Evolutionary conservation across 2,888 invertebrate genomes (phyloP), one percentile per base, ranked within the genome.

Genomic region (Callyntrura sp.): DNA sequence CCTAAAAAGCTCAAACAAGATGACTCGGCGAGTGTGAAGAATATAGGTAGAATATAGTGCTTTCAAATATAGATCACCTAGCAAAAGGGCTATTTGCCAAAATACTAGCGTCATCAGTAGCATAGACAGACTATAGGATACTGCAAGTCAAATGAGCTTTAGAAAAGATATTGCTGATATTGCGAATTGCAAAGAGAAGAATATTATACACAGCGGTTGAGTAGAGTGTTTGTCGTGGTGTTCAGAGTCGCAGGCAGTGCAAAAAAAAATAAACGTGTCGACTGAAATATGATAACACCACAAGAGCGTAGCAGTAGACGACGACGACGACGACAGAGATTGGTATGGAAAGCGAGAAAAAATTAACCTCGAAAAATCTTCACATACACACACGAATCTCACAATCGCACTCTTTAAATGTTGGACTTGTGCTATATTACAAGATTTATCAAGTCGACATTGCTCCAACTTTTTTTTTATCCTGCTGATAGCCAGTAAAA

Each of bases 71-170:
- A 43, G 84, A 84, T 23, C 84, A 84, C 81, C 60, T 70, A 84
- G 70, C 23, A 60, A 45, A 17, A 78, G 86, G 68, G 86, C 86
- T 55, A 79, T 68, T 86, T 86, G 86, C 86, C 86, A n/a, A 87
- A 86, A 78, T 51, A 25, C n/a, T 14, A 76, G 25, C 14, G 20
- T 5, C 8, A 25, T 23, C 62, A 70, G 23, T 12, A n/a, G n/a
- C 14, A 20, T n/a, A 68, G 28, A 12, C 5, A 8, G 23, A 20
- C 23, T 45, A 35, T 11, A 57, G 60, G 60, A 43, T 17, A 43
- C n/a, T n/a, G n/a, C n/a, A n/a, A n/a, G n/a, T n/a, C n/a, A 60
- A 60, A 85, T 48, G 48, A 55, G 43, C n/a, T 85, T 57, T 70
- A 35, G 28, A n/a, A 35, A 68, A 68, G 35, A 1, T 23, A 62